Base-by-base conservation (phyloP, 2,797 vertebrate genomes). In the Sebastes ruberrimus region DNA sequence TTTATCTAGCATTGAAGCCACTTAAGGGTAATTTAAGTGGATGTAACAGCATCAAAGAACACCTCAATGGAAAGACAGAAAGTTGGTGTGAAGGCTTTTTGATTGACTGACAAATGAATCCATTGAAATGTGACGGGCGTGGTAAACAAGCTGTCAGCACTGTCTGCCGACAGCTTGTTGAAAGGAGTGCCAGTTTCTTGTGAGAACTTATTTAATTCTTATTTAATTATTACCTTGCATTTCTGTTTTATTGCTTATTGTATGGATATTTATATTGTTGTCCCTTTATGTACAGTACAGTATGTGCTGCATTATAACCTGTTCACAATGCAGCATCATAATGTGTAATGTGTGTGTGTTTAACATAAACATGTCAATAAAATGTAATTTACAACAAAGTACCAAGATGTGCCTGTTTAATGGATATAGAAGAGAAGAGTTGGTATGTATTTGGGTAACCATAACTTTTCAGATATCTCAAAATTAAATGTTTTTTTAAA, bases 351-450 rank as follows among this genome's bases (percentile, higher is more conserved):
- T 32, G 30, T 32, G 30, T 9, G 8, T 32, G 5, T 74, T n/a
- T 55, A 8, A 81, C 10, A 27, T 14, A 10, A 67, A 76, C 22
- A 67, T 28, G 18, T 80, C 22, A 85, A 85, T 85, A 89, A 85
- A 84, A 53, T 49, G 1, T 1, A 5, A 55, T 57, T 30, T 71
- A 7, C 16, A 65, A 9, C 1, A 2, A 64, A 80, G 25, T 35
- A 30, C 25, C 4, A 16, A 33, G 7, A 30, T 30, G 30, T 28
- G 38, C 3, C 10, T 49, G 61, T 38, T 38, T 64, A n/a, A 32
- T n/a, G 33, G 8, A 14, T 63, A 35, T 35, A 35, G n/a, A 23
- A 7, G 20, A n/a, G 30, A 22, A 35, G 27, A 30, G 27, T 62
- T 20, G 28, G 59, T 32, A 61, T 32, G 28, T 61, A 32, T 32